phyloP scores from a whole-genome alignment of 2,797 vertebrate species.

The Triplophysa bombifrons region DNA sequence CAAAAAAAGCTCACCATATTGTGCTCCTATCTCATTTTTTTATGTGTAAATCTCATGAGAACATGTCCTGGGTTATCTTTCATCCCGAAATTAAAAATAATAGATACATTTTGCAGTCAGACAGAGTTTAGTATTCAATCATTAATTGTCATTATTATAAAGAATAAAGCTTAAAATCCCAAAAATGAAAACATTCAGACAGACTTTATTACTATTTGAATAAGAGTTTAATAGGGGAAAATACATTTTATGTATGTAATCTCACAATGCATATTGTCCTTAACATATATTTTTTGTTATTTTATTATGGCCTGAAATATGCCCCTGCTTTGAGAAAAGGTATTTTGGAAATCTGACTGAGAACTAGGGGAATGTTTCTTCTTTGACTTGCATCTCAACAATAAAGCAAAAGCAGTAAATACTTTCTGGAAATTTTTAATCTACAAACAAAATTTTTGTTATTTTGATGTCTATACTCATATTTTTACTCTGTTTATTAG shows the following conservation, averaged over 20 bases:
- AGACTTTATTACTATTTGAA: too few relatives aligned
- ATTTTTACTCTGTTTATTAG: neutral
- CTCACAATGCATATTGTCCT: neutral
- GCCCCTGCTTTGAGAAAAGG: slow-evolving; percentile 9
- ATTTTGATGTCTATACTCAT: neutral
- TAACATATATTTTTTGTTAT: neutral
- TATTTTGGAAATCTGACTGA: slow-evolving; percentile 2
- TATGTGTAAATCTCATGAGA: neutral
- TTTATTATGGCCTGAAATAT: neutral
- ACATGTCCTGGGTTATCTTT: neutral
- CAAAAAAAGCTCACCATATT: slow-evolving; percentile 16
- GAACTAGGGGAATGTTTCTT: neutral
- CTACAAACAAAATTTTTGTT: neutral
- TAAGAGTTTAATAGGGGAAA: neutral
- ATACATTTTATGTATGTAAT: neutral
- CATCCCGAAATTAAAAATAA: neutral
- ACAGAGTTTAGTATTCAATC: too few relatives aligned
- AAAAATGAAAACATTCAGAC: too few relatives aligned
- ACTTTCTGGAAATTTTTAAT: neutral
- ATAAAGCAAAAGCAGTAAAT: neutral
- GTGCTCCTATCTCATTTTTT: slow-evolving; percentile 47
- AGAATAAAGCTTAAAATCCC: neutral
- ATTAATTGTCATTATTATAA: neutral
- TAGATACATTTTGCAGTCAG: neutral
- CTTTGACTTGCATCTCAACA: neutral